Percentiles rank a stretch among this genome's conserved stretches.
These are phyloP conservation scores for Sitophilus oryzae DNA, from an alignment of 1,140 invertebrate species.

Conservation along the genomic window DNA sequence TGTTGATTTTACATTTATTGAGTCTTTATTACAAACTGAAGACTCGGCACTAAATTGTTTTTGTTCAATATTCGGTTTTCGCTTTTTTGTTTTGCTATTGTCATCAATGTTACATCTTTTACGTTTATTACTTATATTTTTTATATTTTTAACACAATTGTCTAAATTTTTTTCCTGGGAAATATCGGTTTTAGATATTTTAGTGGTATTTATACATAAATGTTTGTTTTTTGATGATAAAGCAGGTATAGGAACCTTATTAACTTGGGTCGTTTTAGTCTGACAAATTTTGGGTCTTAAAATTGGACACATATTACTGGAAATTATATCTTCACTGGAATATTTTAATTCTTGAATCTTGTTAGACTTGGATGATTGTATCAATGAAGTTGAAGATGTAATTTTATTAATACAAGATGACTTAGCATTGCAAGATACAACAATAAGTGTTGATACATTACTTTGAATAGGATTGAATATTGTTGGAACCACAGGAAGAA, in stretches of 20 bases:
- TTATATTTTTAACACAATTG: not conserved
- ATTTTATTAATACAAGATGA: not conserved
- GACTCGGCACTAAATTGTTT: too few species aligned
- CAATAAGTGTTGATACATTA: conserved; percentile 16
- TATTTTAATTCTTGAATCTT: not conserved
- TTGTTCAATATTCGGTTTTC: too few species aligned
- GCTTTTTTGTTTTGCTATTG: too few species aligned
- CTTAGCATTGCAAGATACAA: conserved; percentile 15
- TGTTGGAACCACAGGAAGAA: conserved; percentile 12
- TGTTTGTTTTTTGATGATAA: conserved; percentile 44
- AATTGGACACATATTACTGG: not conserved
- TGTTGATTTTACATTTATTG: too few species aligned
- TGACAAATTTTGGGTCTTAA: conserved; percentile 38
- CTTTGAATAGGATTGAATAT: conserved; percentile 19
- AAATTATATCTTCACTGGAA: conserved; percentile 16
- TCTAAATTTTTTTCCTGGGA: conserved; percentile 13
- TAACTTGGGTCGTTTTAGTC: conserved; percentile 60
- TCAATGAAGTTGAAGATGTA: not conserved
- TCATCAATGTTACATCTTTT: too few species aligned
- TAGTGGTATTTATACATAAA: conserved; percentile 2
- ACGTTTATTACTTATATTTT: too few species aligned
- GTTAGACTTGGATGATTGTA: not conserved
- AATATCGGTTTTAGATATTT: not conserved
- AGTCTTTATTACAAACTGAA: too few species aligned
- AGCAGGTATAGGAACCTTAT: conserved; percentile 66